Evolutionary conservation across 2,113 vertebrate genomes (phyloP), one percentile per base, ranked within the genome.

Genomic region (Elachura formosa): DNA sequence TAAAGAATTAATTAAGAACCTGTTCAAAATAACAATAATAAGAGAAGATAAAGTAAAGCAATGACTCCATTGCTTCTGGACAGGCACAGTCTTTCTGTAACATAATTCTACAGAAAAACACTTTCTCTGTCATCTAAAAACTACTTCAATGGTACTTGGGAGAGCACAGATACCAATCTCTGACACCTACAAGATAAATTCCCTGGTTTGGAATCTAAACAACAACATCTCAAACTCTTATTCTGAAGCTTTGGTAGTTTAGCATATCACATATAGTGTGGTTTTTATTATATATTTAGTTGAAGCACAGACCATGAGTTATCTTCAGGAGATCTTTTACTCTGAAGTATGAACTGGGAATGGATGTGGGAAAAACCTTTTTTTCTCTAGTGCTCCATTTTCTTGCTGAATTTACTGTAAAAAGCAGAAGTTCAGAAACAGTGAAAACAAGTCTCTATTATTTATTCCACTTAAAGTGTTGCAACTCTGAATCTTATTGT

Each of bases 111-210:
- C 26, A 81, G 63, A 80, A 45, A 3, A 23, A 1, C 7, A 13
- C 5, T 14, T 46, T n/a, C 38, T 58, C 54, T 74, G 21, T 51
- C 25, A 29, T 20, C 28, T 6, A 4, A 73, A 56, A 59, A 22
- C 33, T 24, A 5, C 40, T 9, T 55, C 11, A 31, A 1, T 23
- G 28, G 14, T 41, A n/a, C 18, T 3, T 3, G 7, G 6, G 3
- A 84, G 21, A 59, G 12, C 64, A 81, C 10, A 75, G 22, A 10
- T 73, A 38, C 45, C 55, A 41, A 5, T 0, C 36, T 36, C 31
- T 48, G 43, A 43, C 15, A 72, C 21, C 12, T 29, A n/a, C 10
- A 25, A 78, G 26, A 28, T 8, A 20, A 2, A 52, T 51, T 55
- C 7, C 10, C 36, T 36, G 23, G 10, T 24, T 40, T 75, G 18